Percentiles rank a stretch among this genome's conserved stretches.
These are phyloP conservation scores for Hirudinaria manillensis DNA, from an alignment of 2,888 invertebrate species.

Conservation along the genomic window DNA sequence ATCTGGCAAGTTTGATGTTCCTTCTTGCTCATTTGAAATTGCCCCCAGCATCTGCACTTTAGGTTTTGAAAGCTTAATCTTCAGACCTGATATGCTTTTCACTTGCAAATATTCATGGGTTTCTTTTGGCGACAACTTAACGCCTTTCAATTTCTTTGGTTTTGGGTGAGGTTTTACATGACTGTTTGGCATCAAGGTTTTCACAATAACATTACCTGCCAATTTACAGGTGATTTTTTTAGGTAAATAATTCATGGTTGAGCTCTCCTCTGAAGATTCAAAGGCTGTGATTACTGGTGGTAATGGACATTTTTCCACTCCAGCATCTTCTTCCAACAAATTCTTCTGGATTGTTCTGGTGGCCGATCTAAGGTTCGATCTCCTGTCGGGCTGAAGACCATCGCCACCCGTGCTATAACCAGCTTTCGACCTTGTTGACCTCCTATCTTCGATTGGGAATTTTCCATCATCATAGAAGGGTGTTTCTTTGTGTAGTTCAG, in stretches of 20 bases:
- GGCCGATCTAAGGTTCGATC: constrained; percentile 8
- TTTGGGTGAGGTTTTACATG: background rate
- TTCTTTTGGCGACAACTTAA: no score
- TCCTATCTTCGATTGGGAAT: background rate
- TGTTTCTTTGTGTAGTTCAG: constrained; percentile 16
- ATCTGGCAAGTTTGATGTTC: background rate
- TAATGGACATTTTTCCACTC: no score
- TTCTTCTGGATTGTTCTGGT: background rate
- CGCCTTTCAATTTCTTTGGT: background rate
- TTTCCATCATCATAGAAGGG: constrained; percentile 14
- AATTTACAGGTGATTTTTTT: constrained; percentile 23
- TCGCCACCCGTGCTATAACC: background rate
- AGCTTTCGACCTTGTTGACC: background rate
- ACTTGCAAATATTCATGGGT: constrained; percentile 11
- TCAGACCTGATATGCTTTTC: constrained; percentile 20
- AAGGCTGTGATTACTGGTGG: background rate
- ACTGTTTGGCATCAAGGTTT: background rate
- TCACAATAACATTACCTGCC: constrained; percentile 9
- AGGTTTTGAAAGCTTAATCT: constrained; percentile 24
- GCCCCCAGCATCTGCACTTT: background rate
- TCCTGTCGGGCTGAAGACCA: background rate
- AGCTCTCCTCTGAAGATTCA: background rate
- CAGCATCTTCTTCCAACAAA: no score
- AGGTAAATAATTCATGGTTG: constrained; percentile 2
- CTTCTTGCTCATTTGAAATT: background rate